Evolutionary conservation across 2,888 invertebrate species (phyloP).

Genomic region (Ferrisia virgata): DNA sequence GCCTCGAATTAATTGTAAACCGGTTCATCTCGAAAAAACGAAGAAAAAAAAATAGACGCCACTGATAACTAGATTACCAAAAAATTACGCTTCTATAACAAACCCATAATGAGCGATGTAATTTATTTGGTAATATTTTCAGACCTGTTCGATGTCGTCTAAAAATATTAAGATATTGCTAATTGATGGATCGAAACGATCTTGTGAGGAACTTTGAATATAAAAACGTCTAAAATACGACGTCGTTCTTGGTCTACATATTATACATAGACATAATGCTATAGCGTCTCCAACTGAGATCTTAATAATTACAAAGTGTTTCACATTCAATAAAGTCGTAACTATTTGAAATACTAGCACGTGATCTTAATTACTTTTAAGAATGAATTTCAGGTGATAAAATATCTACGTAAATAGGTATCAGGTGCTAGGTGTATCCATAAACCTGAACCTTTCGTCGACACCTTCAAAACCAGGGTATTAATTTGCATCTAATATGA

Average conservation of each 20-base stretch:
- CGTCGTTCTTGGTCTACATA: conserved; percentile 26
- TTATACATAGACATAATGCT: not conserved
- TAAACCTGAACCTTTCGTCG: not conserved
- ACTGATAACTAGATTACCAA: conserved; percentile 23
- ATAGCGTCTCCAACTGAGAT: not conserved
- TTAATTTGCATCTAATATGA: conserved; percentile 10
- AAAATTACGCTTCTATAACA: not conserved
- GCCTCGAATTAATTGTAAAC: conserved; percentile 29
- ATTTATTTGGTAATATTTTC: conserved; percentile 23
- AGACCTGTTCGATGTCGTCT: not conserved
- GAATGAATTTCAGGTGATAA: conserved; percentile 1
- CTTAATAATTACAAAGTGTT: not conserved
- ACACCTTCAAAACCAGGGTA: not conserved
- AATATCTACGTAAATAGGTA: not conserved
- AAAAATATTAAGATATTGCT: not conserved
- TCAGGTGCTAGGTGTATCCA: not conserved
- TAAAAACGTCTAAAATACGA: not conserved
- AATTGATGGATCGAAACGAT: conserved; percentile 11
- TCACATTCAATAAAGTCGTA: not conserved
- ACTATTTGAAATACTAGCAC: not conserved
- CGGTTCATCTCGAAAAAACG: conserved; percentile 3
- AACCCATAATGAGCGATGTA: not conserved
- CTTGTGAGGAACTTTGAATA: not conserved
- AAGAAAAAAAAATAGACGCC: not conserved
- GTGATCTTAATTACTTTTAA: conserved; percentile 13